Base-by-base conservation (phyloP, 92 coral and sea anemone genomes). In the Epizoanthus ramosus region DNA sequence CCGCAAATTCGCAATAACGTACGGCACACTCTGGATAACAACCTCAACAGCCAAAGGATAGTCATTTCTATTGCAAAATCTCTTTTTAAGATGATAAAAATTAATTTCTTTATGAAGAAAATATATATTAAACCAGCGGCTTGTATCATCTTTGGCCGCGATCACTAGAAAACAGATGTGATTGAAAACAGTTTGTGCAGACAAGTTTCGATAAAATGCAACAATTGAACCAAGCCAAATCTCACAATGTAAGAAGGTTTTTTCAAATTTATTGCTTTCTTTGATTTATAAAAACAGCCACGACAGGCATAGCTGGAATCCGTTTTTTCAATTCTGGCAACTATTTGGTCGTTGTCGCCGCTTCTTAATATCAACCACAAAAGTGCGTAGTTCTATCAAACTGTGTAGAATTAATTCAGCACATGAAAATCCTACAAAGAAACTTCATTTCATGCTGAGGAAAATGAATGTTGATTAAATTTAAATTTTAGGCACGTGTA, bases 381-480 rank as follows among this genome's bases (percentile, higher is more conserved):
- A 47, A 47, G 53, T 47, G 45, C 50, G 37, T 6, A 77, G 52
- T 75, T 75, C 45, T 61, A 33, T 77, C 82, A 77, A 77, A 77
- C 70, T 61, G 82, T 60, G 82, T 19, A 37, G 33, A 61, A 77
- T 31, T 61, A 61, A 77, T 47, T 57, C 70, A 60, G 53, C 56
- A 25, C 70, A 37, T 21, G 56, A 61, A 37, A 19, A 61, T 41
- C 58, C 63, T 39, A 75, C 68, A 75, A 58, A 58, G 69, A 75
- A 39, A 77, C 69, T 77, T 60, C 82, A 37, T 77, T 76, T 77
- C 82, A 61, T 19, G 71, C 70, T 77, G 82, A 35, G 82, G 50
- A 69, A 41, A 77, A 77, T 77, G 66, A 77, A 60, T 41, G 43
- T 21, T 21, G 70, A 77, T 77, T 77, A 61, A 61, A 60, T 37